Conservation (phyloP, 2,113 vertebrate genomes). For the Ramphastos sulfuratus region DNA sequence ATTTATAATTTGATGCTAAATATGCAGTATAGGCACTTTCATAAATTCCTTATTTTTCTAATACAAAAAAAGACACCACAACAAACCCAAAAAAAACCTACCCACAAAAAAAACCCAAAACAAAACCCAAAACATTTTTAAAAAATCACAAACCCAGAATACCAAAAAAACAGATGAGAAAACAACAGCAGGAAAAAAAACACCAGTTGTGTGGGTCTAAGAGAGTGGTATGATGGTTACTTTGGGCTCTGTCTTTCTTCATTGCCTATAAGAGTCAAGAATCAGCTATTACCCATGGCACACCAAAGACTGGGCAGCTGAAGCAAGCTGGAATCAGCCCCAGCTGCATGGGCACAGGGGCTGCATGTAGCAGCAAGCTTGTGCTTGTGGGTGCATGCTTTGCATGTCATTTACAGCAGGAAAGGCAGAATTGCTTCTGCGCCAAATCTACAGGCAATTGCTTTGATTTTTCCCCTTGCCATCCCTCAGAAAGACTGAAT, state of each 20-base stretch:
- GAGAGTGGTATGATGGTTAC: fast-evolving
- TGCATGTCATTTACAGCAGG: not conserved
- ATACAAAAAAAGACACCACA: not conserved
- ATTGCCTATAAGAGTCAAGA: not conserved
- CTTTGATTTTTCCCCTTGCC: not conserved
- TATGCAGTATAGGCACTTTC: not conserved
- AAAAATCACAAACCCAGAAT: no score
- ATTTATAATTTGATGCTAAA: not conserved
- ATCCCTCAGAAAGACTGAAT: not conserved
- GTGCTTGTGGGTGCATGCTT: not conserved
- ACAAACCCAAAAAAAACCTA: no score
- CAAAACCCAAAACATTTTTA: no score
- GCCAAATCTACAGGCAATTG: not conserved
- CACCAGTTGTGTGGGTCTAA: not conserved
- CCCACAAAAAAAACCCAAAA: no score
- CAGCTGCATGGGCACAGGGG: fast-evolving
- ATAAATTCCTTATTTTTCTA: not conserved
- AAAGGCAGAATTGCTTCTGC: not conserved
- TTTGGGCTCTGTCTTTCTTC: not conserved
- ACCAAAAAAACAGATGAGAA: not conserved
- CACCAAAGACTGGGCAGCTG: not conserved
- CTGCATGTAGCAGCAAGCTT: fast-evolving
- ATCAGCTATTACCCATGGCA: not conserved
- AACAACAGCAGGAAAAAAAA: not conserved
- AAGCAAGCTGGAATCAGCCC: not conserved